phyloP scores from a whole-genome alignment of 2,888 invertebrate species.

The Leucoptera coffeella region DNA sequence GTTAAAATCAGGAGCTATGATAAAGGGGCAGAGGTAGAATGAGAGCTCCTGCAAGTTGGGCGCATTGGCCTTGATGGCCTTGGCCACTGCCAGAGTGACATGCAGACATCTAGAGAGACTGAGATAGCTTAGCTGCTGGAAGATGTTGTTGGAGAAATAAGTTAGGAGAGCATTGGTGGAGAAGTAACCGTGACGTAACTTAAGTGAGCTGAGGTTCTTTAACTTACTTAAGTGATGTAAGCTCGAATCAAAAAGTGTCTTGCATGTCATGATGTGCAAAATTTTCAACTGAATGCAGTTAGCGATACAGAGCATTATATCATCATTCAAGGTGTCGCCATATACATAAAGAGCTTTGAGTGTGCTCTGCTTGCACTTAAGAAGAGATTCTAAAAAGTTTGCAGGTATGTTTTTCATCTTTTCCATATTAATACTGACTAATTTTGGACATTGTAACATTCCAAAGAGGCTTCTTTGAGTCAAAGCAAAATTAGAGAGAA shows the following conservation, averaged over 20 bases:
- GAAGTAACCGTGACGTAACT: constrained; percentile 46
- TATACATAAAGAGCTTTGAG: constrained; percentile 39
- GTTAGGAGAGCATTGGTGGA: constrained; percentile 39
- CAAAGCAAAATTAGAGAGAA: constrained; percentile 44
- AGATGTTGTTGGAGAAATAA: constrained; percentile 42
- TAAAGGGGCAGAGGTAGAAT: constrained; percentile 45
- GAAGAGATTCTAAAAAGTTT: constrained; percentile 38
- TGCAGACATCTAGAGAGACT: constrained; percentile 43
- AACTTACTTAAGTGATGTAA: constrained; percentile 34
- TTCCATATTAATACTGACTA: constrained; percentile 47
- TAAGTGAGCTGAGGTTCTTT: constrained; percentile 38
- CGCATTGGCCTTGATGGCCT: constrained; percentile 37
- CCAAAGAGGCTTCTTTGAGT: constrained; percentile 39
- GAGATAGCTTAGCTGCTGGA: constrained; percentile 36
- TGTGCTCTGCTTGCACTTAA: constrained; percentile 30
- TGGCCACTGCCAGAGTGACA: constrained; percentile 43
- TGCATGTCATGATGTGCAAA: constrained; percentile 46
- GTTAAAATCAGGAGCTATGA: constrained; percentile 36
- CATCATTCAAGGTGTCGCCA: constrained; percentile 45
- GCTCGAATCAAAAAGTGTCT: constrained; percentile 47
- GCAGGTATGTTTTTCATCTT: constrained; percentile 50
- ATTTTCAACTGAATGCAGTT: constrained; percentile 33
- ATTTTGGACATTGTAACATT: constrained; percentile 38
- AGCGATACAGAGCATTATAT: constrained; percentile 35
- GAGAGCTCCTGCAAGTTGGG: constrained; percentile 42